Base-by-base conservation (phyloP, 2,888 invertebrate species). In the Ceratothoa steindachneri region DNA sequence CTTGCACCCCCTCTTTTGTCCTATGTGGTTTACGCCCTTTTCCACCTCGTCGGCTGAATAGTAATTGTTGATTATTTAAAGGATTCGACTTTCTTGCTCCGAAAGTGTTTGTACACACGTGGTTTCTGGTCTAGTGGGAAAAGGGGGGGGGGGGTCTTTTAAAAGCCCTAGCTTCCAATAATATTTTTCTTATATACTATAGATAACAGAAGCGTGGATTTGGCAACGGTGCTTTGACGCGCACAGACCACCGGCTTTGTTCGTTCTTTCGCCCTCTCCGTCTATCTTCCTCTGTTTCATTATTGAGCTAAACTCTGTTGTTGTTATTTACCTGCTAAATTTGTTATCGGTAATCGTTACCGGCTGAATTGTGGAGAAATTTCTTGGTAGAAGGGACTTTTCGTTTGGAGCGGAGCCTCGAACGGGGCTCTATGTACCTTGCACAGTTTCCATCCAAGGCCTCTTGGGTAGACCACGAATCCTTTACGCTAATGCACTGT, bases 61-160 rank as follows among this genome's bases (percentile, higher is more conserved):
- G 72, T 75, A 72, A 72, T 75, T 72, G 75, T 75, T 75, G 75
- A 75, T 75, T 75, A 72, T 75, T 72, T 69, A 72, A 75, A 75
- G 75, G 75, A 75, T 75, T 75, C 71, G 72, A 65, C 55, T 69
- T 66, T 69, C 71, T 68, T 69, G 69, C 69, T 31, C 75, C 72
- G 60, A 72, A 75, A 75, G 67, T 74, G 64, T 69, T 66, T 65
- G 72, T 66, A 12, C 53, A 72, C 74, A 75, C 75, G 72, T 75
- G 72, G 53, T 72, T 52, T 68, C 30, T 41, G 31, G 30, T 41
- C 15, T 9, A 41, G 7, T 41, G 5, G 15, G 41, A 41, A 41
- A 41, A 15, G 41, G 5, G 41, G 41, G 41, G 41, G 41, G 15
- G 41, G 41, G 41, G 5, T 41, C 41, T 60, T 60, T 60, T 60